Evolutionary conservation across 1,140 invertebrate species (phyloP), one percentile per base, ranked within the genome.

Genomic region (Odontomachus brunneus): DNA sequence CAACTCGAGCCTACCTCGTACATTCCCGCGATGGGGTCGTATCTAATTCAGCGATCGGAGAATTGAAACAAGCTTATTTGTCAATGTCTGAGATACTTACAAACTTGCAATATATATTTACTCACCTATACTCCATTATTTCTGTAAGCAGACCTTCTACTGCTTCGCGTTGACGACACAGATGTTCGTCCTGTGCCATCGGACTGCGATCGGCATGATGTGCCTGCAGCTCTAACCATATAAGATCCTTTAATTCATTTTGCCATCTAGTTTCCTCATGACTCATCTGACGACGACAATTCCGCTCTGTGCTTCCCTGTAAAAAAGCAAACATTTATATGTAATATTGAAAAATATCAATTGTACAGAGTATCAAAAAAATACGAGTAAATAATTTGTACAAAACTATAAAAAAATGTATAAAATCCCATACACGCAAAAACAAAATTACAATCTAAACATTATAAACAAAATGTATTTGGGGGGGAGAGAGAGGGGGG

Each of bases 181-280:
- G 93, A 91, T 96, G 97, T 59, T 96, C 95, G 91, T 98, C 97
- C 93, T 98, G 97, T 87, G 97, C 96, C 48, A 96, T 94, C 4
- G 96, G 94, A 3, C 95, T 96, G 19, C 96, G 93, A 82, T 97
- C 97, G 0, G 97, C 96, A 65, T 97, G 95, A 94, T 96, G 96
- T 1, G 97, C 98, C 91, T 97, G 97, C 48, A 99, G 94, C 94
- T 98, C 98, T 84, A 98, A 91, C 98, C 98, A 99, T 80, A 98
- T 97, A 83, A 98, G 94, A 94, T 98, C 98, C 93, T 98, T 98
- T 11, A 97, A 92, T 92, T 98, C 97, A 83, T 97, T 98, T 91
- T 98, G 97, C 97, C 97, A 98, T 59, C 97, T 93, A 65, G 97
- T 95, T 91, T 98, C 97, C 92, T 98, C 97, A 83, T 96, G 95